Conservation (phyloP, 2,888 invertebrate genomes). For the Drosophila prostipennis region DNA sequence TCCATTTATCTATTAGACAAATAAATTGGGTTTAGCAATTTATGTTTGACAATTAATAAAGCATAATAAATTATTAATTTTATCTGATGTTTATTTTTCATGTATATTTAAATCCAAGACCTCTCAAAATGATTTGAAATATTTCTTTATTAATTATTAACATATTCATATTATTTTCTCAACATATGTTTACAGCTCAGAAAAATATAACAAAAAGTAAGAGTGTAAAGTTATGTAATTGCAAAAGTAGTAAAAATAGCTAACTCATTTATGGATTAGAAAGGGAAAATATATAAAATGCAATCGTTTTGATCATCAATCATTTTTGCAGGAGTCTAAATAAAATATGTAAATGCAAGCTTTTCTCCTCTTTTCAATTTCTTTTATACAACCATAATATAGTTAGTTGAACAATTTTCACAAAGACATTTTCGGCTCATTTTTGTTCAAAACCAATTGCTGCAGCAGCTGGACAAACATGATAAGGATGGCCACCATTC, state of each 20-base stretch:
- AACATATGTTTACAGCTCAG: no score
- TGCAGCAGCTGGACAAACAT: conserved; percentile 60
- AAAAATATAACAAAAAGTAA: no score
- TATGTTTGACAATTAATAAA: no score
- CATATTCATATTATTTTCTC: no score
- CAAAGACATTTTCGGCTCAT: conserved; percentile 30
- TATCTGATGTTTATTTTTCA: no score
- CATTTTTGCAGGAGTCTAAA: conserved; percentile 38
- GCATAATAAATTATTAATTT: no score
- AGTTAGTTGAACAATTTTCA: conserved; percentile 25
- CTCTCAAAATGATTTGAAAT: no score
- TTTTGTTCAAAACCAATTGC: conserved; percentile 22
- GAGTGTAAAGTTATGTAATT: no score
- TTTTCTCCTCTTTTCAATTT: conserved; percentile 12
- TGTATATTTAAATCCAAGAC: no score
- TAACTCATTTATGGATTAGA: conserved; percentile 33
- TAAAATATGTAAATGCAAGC: conserved; percentile 37
- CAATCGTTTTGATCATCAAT: conserved; percentile 61
- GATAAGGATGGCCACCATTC: conserved; percentile 24
- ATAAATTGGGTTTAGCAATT: no score
- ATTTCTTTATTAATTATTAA: no score
- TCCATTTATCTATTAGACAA: no score
- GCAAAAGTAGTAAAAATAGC: background rate
- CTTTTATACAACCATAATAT: conserved; percentile 6
- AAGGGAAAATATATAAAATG: background rate